Evolutionary conservation across 2,113 vertebrate genomes (phyloP), one percentile per base, ranked within the genome.

Genomic region (Neotoma lepida): DNA sequence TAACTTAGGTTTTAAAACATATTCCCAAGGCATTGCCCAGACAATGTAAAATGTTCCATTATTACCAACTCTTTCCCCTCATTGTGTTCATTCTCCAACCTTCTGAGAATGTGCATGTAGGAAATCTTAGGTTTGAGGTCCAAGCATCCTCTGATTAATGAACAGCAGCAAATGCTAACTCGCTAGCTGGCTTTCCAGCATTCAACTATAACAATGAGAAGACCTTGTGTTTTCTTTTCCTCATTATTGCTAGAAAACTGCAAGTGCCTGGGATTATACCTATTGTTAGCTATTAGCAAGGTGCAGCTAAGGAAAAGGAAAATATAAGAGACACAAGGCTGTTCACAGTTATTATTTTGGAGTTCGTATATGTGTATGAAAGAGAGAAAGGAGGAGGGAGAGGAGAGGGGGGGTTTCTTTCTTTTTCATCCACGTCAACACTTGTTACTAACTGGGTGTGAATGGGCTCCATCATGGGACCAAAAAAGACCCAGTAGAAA

Each of bases 81-180:
- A 94, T 92, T 90, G 88, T 39, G 4, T n/a, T 95, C 18, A 9
- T 85, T 56, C 70, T 30, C 82, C 92, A 94, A 81, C 41, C 81
- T 82, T 35, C 41, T 90, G 92, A 97, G 92, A 95, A 95, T 71
- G 44, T 78, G 89, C 76, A 70, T 54, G 86, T 88, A 58, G 87
- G 77, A 93, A 88, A 51, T 73, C 89, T 76, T 41, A 82, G 86
- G 86, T 90, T 92, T 96, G 97, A 97, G 86, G 97, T 97, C 97
- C 97, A 96, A 97, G 97, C 82, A 61, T 91, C 94, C 92, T 56
- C 95, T 97, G 97, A 97, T 97, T 97, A 97, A 94, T 91, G 94
- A 98, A 94, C 85, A 97, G 97, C 91, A 96, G 94, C 97, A 96
- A 97, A 97, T 97, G 96, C 95, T 91, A 97, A 97, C 95, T 97